Evolutionary conservation across 2,888 invertebrate species (phyloP), one percentile per base, ranked within the genome.

Genomic region (Agriopis aurantiaria): DNA sequence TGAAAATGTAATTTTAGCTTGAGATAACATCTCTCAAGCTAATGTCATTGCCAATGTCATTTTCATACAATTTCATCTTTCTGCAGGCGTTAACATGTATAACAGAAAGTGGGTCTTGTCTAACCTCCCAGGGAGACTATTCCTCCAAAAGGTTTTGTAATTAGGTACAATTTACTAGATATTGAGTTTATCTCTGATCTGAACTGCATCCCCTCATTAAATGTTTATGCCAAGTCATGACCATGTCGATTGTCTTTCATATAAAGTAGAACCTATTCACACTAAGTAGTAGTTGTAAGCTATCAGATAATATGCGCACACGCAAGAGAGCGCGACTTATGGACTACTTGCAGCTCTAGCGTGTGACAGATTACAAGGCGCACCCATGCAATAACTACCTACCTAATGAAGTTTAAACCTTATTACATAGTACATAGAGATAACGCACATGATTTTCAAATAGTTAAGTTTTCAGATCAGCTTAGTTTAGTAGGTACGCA

Each of bases 241-340:
- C 33, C 63, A 46, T 12, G 58, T 46, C 58, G 43, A 58, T 53
- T 52, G 49, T 53, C 60, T 52, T 45, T 10, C 58, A 57, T 70
- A 55, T 66, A 59, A 66, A 65, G 62, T 70, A 62, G 66, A 62
- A 66, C 69, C 52, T 9, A 66, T 61, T 48, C 52, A 56, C 55
- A 68, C 68, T 43, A 69, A 68, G 51, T 59, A 58, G 48, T 57
- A 49, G 60, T 68, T 53, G 64, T 69, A 69, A 70, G 58, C 68
- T 70, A 61, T 52, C 58, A 63, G 55, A 59, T 59, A 59, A 66
- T 57, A 71, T 69, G 73, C 68, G 70, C 71, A 72, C 68, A 71
- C 61, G 75, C 75, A 75, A 69, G 75, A 77, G 74, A 77, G 75
- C 77, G 74, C 72, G 73, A 75, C 75, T 72, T 63, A 62, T 71